Evolutionary conservation across 37 sponge, comb jelly and placozoan genomes (phyloP).

Genomic region (Dysidea cf. avara): DNA sequence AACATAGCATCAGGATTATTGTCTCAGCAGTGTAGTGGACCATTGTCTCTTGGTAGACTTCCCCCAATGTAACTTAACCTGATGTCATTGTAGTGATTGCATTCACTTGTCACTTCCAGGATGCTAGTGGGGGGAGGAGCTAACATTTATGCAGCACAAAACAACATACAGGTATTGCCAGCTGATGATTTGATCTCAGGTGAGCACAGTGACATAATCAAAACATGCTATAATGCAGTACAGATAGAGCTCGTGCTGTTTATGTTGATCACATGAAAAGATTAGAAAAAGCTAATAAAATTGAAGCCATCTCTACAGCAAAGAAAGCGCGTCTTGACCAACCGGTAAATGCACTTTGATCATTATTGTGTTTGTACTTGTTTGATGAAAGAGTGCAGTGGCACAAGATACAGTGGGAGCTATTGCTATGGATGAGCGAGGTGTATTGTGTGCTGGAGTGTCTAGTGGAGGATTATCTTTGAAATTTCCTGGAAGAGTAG

Average conservation of each 20-base stretch:
- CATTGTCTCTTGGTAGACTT: slow-evolving; percentile 56
- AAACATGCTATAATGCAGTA: no score
- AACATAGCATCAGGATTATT: slow-evolving; percentile 42
- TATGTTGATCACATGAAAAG: slow-evolving; percentile 67
- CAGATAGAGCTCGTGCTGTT: slow-evolving; percentile 48
- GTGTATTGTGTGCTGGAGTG: slow-evolving; percentile 53
- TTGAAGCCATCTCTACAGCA: not conserved
- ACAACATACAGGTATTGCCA: slow-evolving; percentile 38
- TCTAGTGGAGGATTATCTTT: slow-evolving; percentile 84
- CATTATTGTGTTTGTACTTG: not conserved
- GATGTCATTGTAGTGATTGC: not conserved
- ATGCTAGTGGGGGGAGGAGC: slow-evolving; percentile 67
- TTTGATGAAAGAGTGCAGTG: not conserved
- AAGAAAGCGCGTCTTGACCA: not conserved
- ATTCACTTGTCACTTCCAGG: slow-evolving; percentile 19
- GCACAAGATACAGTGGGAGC: slow-evolving; percentile 78
- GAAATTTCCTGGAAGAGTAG: slow-evolving; percentile 78
- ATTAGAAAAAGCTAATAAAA: slow-evolving; percentile 20
- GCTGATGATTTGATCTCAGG: slow-evolving; percentile 68
- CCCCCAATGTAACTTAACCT: slow-evolving; percentile 64
- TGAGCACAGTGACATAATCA: no score
- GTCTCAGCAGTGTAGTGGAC: slow-evolving; percentile 24
- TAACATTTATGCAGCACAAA: slow-evolving; percentile 43
- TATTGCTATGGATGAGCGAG: slow-evolving; percentile 48
- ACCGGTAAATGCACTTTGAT: not conserved